Conservation (phyloP, 2,797 vertebrate genomes). For the Pelochelys cantorii region DNA sequence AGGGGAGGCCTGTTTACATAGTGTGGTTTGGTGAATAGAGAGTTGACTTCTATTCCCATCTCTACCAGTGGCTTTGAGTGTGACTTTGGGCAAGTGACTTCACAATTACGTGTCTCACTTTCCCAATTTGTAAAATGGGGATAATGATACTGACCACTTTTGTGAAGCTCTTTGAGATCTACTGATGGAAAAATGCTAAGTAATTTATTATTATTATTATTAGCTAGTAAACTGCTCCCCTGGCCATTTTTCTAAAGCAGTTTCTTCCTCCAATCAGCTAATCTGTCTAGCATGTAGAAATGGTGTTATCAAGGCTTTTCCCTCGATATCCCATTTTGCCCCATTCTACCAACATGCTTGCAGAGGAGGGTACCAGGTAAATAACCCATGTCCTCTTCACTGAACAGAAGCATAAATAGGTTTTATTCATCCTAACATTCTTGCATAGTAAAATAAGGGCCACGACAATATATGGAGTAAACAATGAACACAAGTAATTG, state of each 20-base stretch:
- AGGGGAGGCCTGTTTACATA: not conserved
- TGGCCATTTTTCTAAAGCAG: not conserved
- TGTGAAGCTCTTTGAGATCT: not conserved
- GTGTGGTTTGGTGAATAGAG: not conserved
- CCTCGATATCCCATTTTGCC: not conserved
- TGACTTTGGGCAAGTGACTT: not conserved
- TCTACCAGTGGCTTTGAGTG: not conserved
- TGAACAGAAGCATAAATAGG: not conserved
- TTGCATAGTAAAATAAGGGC: not conserved
- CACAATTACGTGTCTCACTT: not conserved
- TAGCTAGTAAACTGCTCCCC: not conserved
- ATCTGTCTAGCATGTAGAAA: rapidly evolving
- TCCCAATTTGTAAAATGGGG: not conserved
- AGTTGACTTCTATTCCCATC: not conserved
- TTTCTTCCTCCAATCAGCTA: not conserved
- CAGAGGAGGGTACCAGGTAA: not conserved
- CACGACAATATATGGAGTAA: not conserved
- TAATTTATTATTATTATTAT: not conserved
- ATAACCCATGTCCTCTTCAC: not conserved
- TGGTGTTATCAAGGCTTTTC: not conserved
- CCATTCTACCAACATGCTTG: not conserved
- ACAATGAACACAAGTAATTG: not conserved
- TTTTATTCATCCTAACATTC: not conserved
- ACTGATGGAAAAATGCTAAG: not conserved
- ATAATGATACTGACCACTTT: not conserved